Evolutionary conservation across 2,888 invertebrate species (phyloP).

Genomic region (Acronicta aceris): DNA sequence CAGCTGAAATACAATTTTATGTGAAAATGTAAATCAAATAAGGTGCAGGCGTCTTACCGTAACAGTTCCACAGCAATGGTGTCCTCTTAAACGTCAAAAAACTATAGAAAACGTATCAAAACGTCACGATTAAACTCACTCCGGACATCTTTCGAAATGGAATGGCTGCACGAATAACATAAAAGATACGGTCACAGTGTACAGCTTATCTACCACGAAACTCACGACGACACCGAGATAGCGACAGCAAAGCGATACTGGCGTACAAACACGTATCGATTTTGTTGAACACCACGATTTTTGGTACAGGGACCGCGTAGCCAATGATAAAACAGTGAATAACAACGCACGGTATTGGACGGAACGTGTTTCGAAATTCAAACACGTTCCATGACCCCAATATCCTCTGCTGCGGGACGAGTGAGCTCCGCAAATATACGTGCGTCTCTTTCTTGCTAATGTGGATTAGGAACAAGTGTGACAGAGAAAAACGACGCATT

Average conservation of each 20-base stretch:
- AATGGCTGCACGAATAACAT: conserved; percentile 86
- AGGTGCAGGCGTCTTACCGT: conserved; percentile 70
- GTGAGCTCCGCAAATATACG: conserved; percentile 62
- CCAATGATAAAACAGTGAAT: conserved; percentile 80
- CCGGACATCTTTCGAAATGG: conserved; percentile 83
- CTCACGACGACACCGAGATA: conserved; percentile 53
- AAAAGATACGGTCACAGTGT: conserved; percentile 75
- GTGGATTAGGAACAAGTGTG: conserved; percentile 56
- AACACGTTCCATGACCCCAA: conserved; percentile 88
- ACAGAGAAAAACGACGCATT: conserved; percentile 67
- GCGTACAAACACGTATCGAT: conserved; percentile 73
- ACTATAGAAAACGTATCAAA: conserved; percentile 78
- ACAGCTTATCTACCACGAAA: conserved; percentile 72
- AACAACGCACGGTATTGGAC: conserved; percentile 84
- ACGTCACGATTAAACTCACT: conserved; percentile 78
- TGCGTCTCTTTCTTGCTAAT: conserved; percentile 72
- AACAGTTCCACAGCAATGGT: conserved; percentile 64
- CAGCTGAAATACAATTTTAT: conserved; percentile 27
- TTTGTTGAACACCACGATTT: conserved; percentile 57
- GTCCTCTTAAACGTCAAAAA: conserved; percentile 76
- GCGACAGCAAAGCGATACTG: conserved; percentile 63
- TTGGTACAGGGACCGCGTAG: conserved; percentile 75
- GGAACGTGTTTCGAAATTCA: conserved; percentile 86
- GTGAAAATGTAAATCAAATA: conserved; percentile 41
- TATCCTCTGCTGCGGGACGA: conserved; percentile 69